phyloP scores from a whole-genome alignment of 2,888 invertebrate genomes.

The Drosophila mimetica region DNA sequence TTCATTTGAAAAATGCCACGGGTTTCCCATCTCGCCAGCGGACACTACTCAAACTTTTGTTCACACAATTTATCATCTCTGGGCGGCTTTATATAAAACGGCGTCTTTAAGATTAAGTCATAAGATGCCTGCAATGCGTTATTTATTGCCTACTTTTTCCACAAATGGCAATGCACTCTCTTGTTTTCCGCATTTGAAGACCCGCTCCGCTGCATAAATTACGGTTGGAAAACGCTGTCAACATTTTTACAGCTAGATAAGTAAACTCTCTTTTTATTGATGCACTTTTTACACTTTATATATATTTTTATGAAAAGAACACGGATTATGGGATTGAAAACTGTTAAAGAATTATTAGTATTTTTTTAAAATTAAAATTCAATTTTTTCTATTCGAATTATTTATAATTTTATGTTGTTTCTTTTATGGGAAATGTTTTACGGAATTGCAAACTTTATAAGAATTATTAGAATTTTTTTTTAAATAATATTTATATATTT shows the following conservation, averaged over 20 bases:
- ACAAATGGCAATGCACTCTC: conserved; percentile 42
- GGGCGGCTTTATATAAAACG: conserved; percentile 16
- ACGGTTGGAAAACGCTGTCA: conserved; percentile 21
- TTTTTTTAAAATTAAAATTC: too few species aligned
- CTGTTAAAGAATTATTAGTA: too few species aligned
- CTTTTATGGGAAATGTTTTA: too few species aligned
- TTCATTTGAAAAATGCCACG: conserved; percentile 53
- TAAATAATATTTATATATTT: too few species aligned
- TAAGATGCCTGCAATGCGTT: conserved; percentile 19
- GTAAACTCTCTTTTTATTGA: conserved; percentile 22
- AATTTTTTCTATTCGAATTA: background rate
- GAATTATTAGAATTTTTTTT: too few species aligned
- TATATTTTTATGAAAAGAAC: background rate
- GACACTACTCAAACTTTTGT: conserved; percentile 23
- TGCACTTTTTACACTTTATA: background rate
- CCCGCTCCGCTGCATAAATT: conserved; percentile 31
- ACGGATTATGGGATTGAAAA: background rate
- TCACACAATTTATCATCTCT: conserved; percentile 66
- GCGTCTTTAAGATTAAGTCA: conserved; percentile 29
- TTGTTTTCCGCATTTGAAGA: conserved; percentile 22
- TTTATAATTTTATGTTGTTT: background rate
- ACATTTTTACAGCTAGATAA: conserved; percentile 27
- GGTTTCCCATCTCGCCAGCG: conserved; percentile 32
- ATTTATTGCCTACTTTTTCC: conserved; percentile 21
- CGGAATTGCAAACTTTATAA: too few species aligned